phyloP scores from a whole-genome alignment of 2,797 vertebrate genomes.

The Gambelia wislizenii region DNA sequence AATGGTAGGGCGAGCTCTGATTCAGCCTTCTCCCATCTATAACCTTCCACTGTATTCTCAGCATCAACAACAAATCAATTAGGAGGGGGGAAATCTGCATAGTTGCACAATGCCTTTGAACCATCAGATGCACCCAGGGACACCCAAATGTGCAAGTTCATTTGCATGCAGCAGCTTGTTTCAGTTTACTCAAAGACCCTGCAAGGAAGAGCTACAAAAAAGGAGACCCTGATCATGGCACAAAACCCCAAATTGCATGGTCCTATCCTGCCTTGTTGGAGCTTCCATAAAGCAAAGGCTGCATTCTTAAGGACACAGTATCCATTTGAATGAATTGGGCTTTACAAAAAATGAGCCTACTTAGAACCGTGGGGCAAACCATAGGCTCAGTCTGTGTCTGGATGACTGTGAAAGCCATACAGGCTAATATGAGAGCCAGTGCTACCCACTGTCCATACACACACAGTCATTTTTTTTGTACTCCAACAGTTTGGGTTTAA shows the following conservation, averaged over 20 bases:
- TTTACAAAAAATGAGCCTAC: neutral
- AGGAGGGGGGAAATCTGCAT: neutral
- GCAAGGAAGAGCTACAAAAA: neutral
- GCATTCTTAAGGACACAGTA: neutral
- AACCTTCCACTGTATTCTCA: neutral
- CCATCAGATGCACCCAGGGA: neutral
- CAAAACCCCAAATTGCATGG: neutral
- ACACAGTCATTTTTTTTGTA: neutral
- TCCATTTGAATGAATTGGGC: neutral
- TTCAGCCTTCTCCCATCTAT: neutral
- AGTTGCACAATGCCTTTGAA: neutral
- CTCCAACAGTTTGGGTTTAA: neutral
- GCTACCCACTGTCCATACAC: neutral
- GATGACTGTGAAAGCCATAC: neutral
- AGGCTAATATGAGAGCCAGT: neutral
- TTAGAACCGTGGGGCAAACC: neutral
- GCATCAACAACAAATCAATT: neutral
- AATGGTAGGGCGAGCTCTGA: neutral
- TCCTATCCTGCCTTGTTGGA: neutral
- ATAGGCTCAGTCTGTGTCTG: too few species aligned
- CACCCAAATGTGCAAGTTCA: neutral
- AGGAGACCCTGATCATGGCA: neutral
- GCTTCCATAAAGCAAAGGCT: neutral
- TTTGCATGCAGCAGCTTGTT: neutral
- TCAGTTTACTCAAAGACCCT: neutral